Evolutionary conservation across 2,888 invertebrate species (phyloP), one percentile per base, ranked within the genome.

Genomic region (Nemotelus pantherinus): DNA sequence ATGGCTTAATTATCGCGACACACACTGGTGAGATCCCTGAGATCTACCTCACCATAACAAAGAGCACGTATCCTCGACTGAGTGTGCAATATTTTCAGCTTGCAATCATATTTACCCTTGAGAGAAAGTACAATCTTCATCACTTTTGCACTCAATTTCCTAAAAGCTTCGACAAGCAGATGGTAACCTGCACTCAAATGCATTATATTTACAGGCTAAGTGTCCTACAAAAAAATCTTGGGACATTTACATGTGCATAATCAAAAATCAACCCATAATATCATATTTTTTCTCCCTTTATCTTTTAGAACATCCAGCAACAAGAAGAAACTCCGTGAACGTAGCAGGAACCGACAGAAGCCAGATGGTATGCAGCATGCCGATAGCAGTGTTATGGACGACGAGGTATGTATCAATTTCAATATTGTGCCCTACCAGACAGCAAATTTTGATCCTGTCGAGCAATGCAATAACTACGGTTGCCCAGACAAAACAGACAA

Each of bases 311-410:
- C 71, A 55, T 43, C 78, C 7, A 77, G 60, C 53, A 77, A 50
- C 58, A 77, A 64, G 79, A 84, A 85, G 77, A 84, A 85, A 78
- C 85, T 84, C 77, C 85, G 85, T 80, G 84, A 84, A 79, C 84
- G 83, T 79, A 84, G 83, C 78, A 83, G 85, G 58, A 86, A 82
- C 81, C 84, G 85, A 76, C 85, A 86, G 72, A 86, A 85, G 70
- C 83, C 85, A 74, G 86, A 87, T 82, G 85, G 84, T 60, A 82
- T 85, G 78, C 85, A 86, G 81, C 86, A 85, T 83, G 85, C 85
- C 77, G 86, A 86, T 80, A 86, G 86, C 80, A 86, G 85, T 81
- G 83, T 86, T 76, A 85, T 86, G 85, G 86, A 87, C 78, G 86
- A 87, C 81, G 87, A 87, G 85, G 87, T 87, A 82, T 72, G 78